Evolutionary conservation across 1,140 invertebrate genomes (phyloP), one percentile per base, ranked within the genome.

Genomic region (Drosophila ercepeae): DNA sequence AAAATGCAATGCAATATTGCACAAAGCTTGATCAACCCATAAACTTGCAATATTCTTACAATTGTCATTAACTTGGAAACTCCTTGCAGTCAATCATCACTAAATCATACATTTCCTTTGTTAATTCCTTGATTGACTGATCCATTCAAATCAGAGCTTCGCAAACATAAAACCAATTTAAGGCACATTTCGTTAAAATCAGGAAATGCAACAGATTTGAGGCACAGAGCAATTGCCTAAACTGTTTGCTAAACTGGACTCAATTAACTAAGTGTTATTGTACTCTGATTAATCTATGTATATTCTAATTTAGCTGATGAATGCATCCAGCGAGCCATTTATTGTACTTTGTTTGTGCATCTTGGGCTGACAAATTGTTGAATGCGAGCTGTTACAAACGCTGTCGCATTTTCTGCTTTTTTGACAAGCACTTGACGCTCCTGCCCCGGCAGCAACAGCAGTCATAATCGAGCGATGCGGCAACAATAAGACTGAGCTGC

Each of bases 281-380:
- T 79, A 27, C 59, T 79, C 70, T 52, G 61, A 79, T 79, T 79
- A 78, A 78, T 78, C 76, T 65, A 74, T 74, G 69, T 64, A 74
- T 65, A 78, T 69, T 83, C 81, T 64, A 74, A 84, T 84, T 83
- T 78, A 75, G 71, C 46, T 74, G 63, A 51, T 74, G 64, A 76
- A 68, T 82, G 69, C 63, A 71, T 77, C 77, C 48, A 59, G 23
- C 13, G 41, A 39, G 34, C 29, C 59, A 63, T 49, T 65, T 65
- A 54, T 77, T 71, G 55, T 63, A 63, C 49, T 34, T 36, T 57
- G 53, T 72, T 59, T 64, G 68, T 41, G 54, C 69, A 78, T 69
- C 70, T 78, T 79, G 57, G 32, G 59, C 36, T 57, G 45, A 52
- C 76, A 72, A 79, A 63, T 73, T 79, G 61, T 59, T 84, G 81